phyloP scores from a whole-genome alignment of 2,888 invertebrate species.

The Leptinotarsa tumamoca region DNA sequence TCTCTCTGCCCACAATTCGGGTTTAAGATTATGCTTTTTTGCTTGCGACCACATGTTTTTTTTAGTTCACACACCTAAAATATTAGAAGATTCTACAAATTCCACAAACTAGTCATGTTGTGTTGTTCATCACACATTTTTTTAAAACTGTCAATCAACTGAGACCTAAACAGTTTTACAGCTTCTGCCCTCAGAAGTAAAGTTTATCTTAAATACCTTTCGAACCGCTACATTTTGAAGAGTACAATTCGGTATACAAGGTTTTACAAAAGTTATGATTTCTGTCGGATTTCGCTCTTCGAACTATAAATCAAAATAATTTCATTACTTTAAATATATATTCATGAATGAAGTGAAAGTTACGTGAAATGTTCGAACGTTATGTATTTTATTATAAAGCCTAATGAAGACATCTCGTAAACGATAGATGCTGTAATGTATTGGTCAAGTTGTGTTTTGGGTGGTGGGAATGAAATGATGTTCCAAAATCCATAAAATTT shows the following conservation, averaged over 20 bases:
- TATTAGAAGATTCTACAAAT: constrained; percentile 34
- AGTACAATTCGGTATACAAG: constrained; percentile 59
- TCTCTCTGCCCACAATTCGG: constrained; percentile 61
- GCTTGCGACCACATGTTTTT: constrained; percentile 47
- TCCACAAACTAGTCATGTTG: constrained; percentile 22
- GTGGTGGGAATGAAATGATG: too few species aligned
- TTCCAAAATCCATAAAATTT: too few species aligned
- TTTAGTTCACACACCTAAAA: constrained; percentile 42
- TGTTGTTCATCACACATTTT: constrained; percentile 44
- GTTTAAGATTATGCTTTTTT: constrained; percentile 46
- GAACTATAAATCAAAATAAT: constrained; percentile 40
- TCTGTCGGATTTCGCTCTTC: constrained; percentile 55
- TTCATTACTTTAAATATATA: not conserved
- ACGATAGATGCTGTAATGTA: too few species aligned
- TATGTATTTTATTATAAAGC: too few species aligned
- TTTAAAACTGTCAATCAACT: constrained; percentile 32
- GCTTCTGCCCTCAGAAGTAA: not conserved
- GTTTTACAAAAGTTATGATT: constrained; percentile 61
- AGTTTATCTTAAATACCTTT: constrained; percentile 50
- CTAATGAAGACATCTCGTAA: too few species aligned
- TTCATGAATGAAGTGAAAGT: too few species aligned
- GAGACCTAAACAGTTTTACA: constrained; percentile 33
- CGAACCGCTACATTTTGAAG: constrained; percentile 54
- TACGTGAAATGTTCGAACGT: too few species aligned
- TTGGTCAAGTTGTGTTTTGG: too few species aligned